Base-by-base conservation (phyloP, 2,888 invertebrate species). In the Melipona beecheii region DNA sequence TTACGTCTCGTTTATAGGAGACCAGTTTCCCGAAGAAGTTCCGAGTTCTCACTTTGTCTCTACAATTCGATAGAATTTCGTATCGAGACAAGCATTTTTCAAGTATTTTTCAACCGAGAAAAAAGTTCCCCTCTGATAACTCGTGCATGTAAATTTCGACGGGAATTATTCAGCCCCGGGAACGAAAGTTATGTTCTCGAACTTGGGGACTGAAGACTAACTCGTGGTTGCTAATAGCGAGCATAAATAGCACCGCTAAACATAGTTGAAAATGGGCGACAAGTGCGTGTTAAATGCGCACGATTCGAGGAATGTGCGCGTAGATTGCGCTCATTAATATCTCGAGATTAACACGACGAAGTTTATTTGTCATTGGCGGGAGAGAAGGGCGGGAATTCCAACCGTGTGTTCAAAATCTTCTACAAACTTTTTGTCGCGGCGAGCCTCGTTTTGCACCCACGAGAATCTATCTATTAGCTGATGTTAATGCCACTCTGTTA, bases 281-380 rank as follows among this genome's bases (percentile, higher is more conserved):
- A 27, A 60, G 60, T 43, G 43, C 6, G 43, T 43, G 43, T 27
- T 49, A 21, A 27, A n/a, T 49, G 27, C 11, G 15, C 21, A 21
- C 24, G 19, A 60, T 71, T 58, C 58, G 19, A 24, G 71, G 72
- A 60, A 72, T 58, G 60, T 21, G 21, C 3, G 49, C 17, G 2
- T n/a, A 31, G 31, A 62, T 72, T 72, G 49, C 50, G 2, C 24
- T 50, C 19, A 74, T 64, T 74, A 50, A n/a, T 73, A 24, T 31
- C 3, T 15, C 15, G 24, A 19, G 4, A 73, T 72, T 21, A 50
- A 60, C 15, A 60, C 19, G 31, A 52, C n/a, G n/a, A 73, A 36
- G 64, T 52, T 73, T 73, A 50, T 60, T 72, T 11, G 19, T 24
- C 5, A 27, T 19, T 58, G 15, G 27, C 27, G 36, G 36, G 36